Percentiles rank a stretch among this genome's conserved stretches.
phyloP scores from a whole-genome alignment of 2,113 vertebrate species.

The Esox niger region DNA sequence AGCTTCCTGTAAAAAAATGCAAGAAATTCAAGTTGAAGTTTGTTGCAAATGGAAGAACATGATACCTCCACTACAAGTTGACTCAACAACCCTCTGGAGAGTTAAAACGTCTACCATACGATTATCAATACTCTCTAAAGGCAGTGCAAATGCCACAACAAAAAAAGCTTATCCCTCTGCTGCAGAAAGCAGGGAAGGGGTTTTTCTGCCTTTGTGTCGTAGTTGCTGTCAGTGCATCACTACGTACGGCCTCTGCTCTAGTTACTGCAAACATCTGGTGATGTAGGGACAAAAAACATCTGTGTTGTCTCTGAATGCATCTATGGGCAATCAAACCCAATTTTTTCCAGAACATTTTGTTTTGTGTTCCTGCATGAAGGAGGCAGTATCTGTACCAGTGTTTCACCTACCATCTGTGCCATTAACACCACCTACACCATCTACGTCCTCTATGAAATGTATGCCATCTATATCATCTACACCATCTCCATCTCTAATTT shows the following conservation, averaged over 20 bases:
- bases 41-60: background rate
- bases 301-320: background rate
- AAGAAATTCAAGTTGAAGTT: background rate
- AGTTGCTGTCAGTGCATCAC: background rate
- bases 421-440: too few relatives aligned
- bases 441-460: too few relatives aligned
- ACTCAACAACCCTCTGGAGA: background rate
- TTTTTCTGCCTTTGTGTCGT: background rate
- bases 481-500: too few relatives aligned
- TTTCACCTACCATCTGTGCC: too few relatives aligned
- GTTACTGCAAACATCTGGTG: background rate
- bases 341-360: too few relatives aligned
- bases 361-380: too few relatives aligned
- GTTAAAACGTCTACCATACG: background rate
- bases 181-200: background rate
- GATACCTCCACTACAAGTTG: background rate
- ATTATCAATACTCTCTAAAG: background rate
- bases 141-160: background rate
- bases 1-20: background rate
- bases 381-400: too few relatives aligned
- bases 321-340: background rate
- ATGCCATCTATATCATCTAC: too few relatives aligned
- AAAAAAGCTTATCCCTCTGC: background rate
- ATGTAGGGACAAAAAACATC: background rate
- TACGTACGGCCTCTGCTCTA: background rate